phyloP scores from a whole-genome alignment of 2,797 vertebrate genomes.

The Eleutherodactylus coqui region DNA sequence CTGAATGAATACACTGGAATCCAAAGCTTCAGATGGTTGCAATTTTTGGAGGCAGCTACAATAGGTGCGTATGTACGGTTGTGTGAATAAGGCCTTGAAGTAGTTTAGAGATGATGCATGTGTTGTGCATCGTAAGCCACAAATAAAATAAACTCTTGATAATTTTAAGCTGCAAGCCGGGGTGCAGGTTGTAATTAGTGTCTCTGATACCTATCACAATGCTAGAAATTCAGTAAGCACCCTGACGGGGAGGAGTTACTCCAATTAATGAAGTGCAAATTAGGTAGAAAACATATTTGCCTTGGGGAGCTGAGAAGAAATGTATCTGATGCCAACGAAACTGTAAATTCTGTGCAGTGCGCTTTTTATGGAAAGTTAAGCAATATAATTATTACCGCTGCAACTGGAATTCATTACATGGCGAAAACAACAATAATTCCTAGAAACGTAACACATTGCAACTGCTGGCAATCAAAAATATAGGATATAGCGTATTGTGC shows the following conservation, averaged over 20 bases:
- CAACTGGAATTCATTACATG: not conserved
- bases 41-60: too few species aligned
- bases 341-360: constrained; percentile 14
- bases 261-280: constrained; percentile 45
- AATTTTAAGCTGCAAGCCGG: not conserved
- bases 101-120: too few species aligned
- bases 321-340: constrained; percentile 11
- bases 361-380: constrained; percentile 18
- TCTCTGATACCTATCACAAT: constrained; percentile 13
- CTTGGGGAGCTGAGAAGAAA: constrained; percentile 30
- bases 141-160: not conserved
- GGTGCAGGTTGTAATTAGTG: not conserved
- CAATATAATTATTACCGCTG: not conserved
- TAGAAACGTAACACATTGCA: not conserved
- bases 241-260: constrained; percentile 11
- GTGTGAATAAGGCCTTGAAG: too few species aligned
- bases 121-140: not conserved
- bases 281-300: constrained; percentile 45
- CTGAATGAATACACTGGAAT: too few species aligned
- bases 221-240: not conserved
- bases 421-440: not conserved
- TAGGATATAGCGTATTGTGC: too few species aligned
- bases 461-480: not conserved
- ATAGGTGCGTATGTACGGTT: too few species aligned
- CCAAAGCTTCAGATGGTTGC: too few species aligned